Base-by-base conservation (phyloP, 1,140 invertebrate genomes). In the Cotesia typhae region DNA sequence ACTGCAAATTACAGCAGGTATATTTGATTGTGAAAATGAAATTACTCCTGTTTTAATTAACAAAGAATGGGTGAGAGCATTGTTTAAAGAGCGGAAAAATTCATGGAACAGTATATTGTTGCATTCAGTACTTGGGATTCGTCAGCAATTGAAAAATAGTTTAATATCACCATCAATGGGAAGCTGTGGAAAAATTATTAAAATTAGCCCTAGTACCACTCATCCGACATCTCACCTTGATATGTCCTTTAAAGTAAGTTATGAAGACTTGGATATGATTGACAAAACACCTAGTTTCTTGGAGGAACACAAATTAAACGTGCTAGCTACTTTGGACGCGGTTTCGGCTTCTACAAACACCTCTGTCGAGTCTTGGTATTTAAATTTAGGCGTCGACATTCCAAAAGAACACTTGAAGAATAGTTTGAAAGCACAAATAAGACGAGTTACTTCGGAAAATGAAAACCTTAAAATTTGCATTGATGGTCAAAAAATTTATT, bases 401-500 rank as follows among this genome's bases (percentile, higher is more conserved):
- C 78, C 80, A 51, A 57, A 76, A 47, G 82, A 79, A 17, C 80
- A 83, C 38, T 52, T 75, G 0, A 36, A 71, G 1, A 84, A 83
- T 17, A 77, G 69, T 41, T 4, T 85, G 4, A 81, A 82, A 75
- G 28, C 82, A 10, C 71, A 76, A 4, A 17, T 88, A 5, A 86
- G 77, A 4, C 81, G 81, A 66, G 72, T 67, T 2, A 77, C 77
- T 12, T 80, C 81, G 7, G 81, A 78, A 20, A 78, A 86, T 55
- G 81, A 82, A 17, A 80, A 84, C 65, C 76, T 78, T 1, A 79
- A 86, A 77, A 80, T 88, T 61, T 86, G 84, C 70, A 38, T 87
- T 7, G 81, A 85, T 41, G 82, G 72, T 1, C 74, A 76, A 3
- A 81, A 84, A 36, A 78, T 65, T 9, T 85, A 83, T 72, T 74